Conservation (phyloP, 2,888 invertebrate genomes). For the Ormia ochracea region DNA sequence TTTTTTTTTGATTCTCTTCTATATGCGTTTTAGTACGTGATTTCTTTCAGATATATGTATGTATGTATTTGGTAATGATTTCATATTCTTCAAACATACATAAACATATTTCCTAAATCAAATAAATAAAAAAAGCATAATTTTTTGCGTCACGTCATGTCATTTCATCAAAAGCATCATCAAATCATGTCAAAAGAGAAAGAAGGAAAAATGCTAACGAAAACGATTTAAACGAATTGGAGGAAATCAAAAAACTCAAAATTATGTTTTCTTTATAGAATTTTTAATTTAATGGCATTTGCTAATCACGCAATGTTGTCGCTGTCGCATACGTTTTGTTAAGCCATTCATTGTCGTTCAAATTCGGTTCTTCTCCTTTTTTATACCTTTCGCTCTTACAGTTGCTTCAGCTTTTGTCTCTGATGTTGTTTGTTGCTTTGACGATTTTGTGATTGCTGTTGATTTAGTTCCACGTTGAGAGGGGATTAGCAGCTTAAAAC, state of each 20-base stretch:
- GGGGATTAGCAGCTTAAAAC: conserved; percentile 49
- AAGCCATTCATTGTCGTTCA: conserved; percentile 57
- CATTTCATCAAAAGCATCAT: conserved; percentile 70
- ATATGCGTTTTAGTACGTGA: conserved; percentile 61
- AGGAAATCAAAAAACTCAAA: conserved; percentile 41
- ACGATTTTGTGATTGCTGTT: conserved; percentile 46
- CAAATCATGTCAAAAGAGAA: conserved; percentile 35
- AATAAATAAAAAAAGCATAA: conserved; percentile 24
- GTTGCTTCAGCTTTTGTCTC: neutral
- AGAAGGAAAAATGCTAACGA: neutral
- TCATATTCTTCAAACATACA: neutral
- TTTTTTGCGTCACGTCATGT: conserved; percentile 70
- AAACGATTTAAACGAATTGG: conserved; percentile 25
- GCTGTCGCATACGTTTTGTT: conserved; percentile 60
- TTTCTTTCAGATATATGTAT: conserved; percentile 68
- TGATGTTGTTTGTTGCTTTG: conserved; percentile 31
- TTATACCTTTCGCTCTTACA: neutral
- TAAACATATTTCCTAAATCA: conserved; percentile 16
- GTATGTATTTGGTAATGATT: neutral
- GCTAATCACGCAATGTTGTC: conserved; percentile 72
- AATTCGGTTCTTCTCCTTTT: conserved; percentile 35
- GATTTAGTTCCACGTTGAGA: conserved; percentile 8
- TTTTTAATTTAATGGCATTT: conserved; percentile 65
- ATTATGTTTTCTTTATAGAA: conserved; percentile 40
- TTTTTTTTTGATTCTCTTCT: neutral